Evolutionary conservation across 2,797 vertebrate species (phyloP).

Genomic region (Naso thynnoides): DNA sequence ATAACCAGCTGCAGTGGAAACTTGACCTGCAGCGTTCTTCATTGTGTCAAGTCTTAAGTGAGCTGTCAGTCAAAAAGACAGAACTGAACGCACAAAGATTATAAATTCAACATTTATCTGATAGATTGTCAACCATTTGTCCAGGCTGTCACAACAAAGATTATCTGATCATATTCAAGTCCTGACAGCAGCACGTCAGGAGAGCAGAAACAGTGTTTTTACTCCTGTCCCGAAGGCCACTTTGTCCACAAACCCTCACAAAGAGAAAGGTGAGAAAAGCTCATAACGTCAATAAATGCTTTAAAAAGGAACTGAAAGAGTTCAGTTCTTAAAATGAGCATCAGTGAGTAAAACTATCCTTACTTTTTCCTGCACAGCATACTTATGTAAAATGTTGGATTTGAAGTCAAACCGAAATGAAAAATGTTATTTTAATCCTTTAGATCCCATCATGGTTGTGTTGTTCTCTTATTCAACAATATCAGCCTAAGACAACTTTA

Average conservation of each 20-base stretch:
- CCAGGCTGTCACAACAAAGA: constrained; percentile 16
- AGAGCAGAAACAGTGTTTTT: neutral
- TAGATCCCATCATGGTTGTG: no score
- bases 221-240: neutral
- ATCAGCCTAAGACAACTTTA: no score
- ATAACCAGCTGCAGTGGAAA: neutral
- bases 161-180: neutral
- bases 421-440: no score
- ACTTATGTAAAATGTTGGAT: no score
- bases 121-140: constrained; percentile 29
- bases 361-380: no score
- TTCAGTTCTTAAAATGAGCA: no score
- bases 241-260: neutral
- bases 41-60: neutral
- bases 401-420: no score
- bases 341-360: no score
- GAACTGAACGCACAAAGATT: constrained; percentile 36
- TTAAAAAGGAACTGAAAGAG: neutral
- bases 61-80: constrained; percentile 17
- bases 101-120: constrained; percentile 51
- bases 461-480: no score
- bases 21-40: neutral
- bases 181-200: neutral
- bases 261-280: neutral
- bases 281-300: neutral